A percentile compares a stretch with the other conserved stretches of the same genome.
phyloP scores from a whole-genome alignment of 2,888 invertebrate genomes.

The Tetragnatha montana region DNA sequence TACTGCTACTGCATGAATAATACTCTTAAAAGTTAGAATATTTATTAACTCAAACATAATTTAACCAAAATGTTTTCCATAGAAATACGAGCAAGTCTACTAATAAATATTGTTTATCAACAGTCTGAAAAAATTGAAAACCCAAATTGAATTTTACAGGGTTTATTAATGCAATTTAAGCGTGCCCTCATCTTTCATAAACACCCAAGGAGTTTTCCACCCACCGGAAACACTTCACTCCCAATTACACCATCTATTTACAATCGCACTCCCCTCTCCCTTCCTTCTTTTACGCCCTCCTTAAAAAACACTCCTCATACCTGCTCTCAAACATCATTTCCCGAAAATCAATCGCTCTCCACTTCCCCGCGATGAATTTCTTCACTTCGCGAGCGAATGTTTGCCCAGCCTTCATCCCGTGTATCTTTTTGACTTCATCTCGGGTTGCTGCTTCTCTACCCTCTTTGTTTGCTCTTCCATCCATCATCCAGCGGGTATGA shows the following conservation, averaged over 20 bases:
- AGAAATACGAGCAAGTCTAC: too few species aligned
- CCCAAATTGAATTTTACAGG: too few species aligned
- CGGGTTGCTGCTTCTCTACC: background rate
- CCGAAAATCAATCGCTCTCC: background rate
- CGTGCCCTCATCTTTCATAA: too few species aligned
- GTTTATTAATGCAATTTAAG: too few species aligned
- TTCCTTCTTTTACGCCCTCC: background rate
- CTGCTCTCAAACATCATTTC: background rate
- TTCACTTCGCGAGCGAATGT: constrained; percentile 1
- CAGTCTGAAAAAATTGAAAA: too few species aligned
- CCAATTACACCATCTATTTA: background rate
- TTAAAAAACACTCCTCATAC: background rate
- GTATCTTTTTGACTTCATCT: constrained; percentile 10
- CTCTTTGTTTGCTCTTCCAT: constrained; percentile 18
- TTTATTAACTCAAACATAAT: too few species aligned
- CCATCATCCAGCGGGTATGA: background rate
- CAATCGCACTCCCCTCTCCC: background rate
- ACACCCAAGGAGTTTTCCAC: too few species aligned
- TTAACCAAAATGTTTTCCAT: too few species aligned
- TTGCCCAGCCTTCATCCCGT: constrained; percentile 9
- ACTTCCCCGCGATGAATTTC: background rate
- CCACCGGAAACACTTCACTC: background rate
- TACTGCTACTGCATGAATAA: too few species aligned
- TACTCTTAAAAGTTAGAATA: too few species aligned
- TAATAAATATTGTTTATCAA: too few species aligned